Evolutionary conservation across 2,113 vertebrate genomes (phyloP).

Genomic region (Oreocharis arfaki): DNA sequence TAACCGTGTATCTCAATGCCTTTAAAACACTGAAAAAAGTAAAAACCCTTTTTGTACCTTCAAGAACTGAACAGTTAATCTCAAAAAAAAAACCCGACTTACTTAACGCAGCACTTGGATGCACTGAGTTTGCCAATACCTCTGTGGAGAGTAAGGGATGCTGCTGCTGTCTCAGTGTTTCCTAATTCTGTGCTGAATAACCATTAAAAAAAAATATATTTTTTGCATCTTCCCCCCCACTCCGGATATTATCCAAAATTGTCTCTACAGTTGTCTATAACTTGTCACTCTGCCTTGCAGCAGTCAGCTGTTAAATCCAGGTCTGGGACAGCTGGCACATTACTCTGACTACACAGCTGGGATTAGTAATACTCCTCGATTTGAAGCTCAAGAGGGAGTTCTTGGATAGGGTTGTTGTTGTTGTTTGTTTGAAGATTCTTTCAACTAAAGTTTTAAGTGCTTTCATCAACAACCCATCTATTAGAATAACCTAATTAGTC

Average conservation of each 20-base stretch:
- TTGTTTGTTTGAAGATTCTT: not conserved
- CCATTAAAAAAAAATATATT: not conserved
- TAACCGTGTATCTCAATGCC: not conserved
- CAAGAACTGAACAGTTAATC: not conserved
- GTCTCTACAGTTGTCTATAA: not conserved
- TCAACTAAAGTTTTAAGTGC: not conserved
- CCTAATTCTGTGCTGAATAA: not conserved
- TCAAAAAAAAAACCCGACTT: accelerated
- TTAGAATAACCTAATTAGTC: not conserved
- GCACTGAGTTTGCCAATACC: not conserved
- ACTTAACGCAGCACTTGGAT: not conserved
- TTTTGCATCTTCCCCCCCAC: not conserved
- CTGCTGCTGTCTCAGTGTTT: not conserved
- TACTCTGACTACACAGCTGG: not conserved
- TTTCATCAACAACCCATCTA: not conserved
- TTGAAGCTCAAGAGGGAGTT: not conserved
- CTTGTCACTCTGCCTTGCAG: not conserved
- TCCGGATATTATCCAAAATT: not conserved
- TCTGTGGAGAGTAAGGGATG: not conserved
- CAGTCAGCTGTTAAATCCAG: not conserved
- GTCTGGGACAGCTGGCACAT: conserved; percentile 3
- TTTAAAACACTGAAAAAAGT: not conserved
- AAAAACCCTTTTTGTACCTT: not conserved
- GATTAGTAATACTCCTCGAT: not conserved
- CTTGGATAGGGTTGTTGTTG: not conserved